These are phyloP conservation scores for Amblyopsis rosae DNA, from an alignment of 2,113 vertebrate species.

Conservation along the genomic window DNA sequence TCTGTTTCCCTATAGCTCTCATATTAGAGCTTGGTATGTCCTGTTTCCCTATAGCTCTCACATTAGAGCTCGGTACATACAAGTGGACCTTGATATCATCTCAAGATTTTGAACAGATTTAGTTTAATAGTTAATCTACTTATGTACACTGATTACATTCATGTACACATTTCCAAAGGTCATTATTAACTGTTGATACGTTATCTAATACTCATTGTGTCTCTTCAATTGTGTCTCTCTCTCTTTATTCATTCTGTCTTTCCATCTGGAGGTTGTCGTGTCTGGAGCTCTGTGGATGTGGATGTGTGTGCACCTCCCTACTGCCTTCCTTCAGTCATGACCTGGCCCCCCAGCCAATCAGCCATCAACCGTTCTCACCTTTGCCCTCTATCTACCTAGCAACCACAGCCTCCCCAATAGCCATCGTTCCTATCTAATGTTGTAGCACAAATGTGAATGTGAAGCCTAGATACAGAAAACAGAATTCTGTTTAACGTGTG, in stretches of 20 bases:
- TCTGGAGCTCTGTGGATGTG: constrained; percentile 70
- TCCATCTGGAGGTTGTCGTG: constrained; percentile 53
- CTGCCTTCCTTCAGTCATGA: constrained; percentile 39
- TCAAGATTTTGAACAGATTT: no score
- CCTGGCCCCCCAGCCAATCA: constrained; percentile 50
- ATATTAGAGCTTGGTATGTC: no score
- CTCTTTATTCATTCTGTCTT: neutral
- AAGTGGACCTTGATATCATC: no score
- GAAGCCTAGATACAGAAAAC: constrained; percentile 84
- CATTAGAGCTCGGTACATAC: no score
- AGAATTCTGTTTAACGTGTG: constrained; percentile 70
- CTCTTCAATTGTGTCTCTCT: neutral
- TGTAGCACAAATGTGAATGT: constrained; percentile 98
- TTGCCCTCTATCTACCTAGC: constrained; percentile 74
- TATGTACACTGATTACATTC: neutral
- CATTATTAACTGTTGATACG: neutral
- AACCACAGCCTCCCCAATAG: constrained; percentile 74
- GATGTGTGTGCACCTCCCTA: constrained; percentile 65
- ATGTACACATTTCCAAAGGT: neutral
- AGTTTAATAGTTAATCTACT: no score
- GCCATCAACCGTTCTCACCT: constrained; percentile 48
- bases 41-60: no score
- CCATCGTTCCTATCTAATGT: constrained; percentile 80
- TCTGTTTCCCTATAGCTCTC: no score
- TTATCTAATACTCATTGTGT: neutral